Evolutionary conservation across 37 sponge, comb jelly and placozoan genomes (phyloP).

Genomic region (Haliclona indistincta): DNA sequence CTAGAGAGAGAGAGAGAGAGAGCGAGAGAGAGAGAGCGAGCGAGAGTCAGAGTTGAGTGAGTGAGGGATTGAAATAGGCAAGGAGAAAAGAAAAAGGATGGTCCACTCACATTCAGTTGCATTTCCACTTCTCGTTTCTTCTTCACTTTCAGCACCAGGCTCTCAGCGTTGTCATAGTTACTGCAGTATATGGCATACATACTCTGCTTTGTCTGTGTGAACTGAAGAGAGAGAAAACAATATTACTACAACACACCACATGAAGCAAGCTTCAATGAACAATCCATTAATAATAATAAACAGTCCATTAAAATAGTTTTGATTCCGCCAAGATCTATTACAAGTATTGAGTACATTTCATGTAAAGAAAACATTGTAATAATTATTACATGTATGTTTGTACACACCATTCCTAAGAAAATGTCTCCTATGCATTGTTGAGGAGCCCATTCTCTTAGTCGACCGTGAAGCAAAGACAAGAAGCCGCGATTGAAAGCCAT

Average conservation of each 20-base stretch:
- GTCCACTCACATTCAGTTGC: constrained; percentile 32
- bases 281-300: background rate
- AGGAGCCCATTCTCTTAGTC: constrained; percentile 51
- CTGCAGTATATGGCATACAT: constrained; percentile 94
- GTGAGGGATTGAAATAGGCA: no score
- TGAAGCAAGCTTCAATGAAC: no score
- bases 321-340: no score
- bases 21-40: background rate
- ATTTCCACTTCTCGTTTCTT: constrained; percentile 86
- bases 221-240: constrained; percentile 30
- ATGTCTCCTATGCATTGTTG: constrained; percentile 73
- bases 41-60: no score
- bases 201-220: constrained; percentile 73
- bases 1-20: constrained; percentile 7
- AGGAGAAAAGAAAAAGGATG: no score
- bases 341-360: background rate
- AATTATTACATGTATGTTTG: background rate
- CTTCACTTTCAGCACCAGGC: constrained; percentile 25
- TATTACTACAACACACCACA: background rate
- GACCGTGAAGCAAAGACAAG: constrained; percentile 54
- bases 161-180: constrained; percentile 87
- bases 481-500: constrained; percentile 72
- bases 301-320: background rate
- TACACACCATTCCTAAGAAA: constrained; percentile 68
- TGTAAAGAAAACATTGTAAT: background rate